A percentile compares a stretch with the other conserved stretches of the same genome.
Evolutionary conservation across 2,113 vertebrate genomes (phyloP).

Genomic region (Oreocharis arfaki): DNA sequence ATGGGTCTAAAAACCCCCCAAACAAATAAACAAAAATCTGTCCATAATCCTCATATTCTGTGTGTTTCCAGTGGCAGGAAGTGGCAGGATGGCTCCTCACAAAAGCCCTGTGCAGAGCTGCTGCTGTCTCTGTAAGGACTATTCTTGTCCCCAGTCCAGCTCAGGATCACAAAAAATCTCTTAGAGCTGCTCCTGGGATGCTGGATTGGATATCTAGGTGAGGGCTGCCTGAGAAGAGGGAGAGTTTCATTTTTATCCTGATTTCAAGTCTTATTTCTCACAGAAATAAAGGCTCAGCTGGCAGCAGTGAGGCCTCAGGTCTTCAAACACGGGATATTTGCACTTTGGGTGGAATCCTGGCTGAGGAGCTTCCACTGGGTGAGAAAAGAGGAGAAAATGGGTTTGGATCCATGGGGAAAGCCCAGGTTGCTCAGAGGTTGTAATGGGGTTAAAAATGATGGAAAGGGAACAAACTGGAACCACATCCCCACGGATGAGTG

Average conservation of each 20-base stretch:
- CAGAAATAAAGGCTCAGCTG: slow-evolving; percentile 33
- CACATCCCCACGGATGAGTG: neutral
- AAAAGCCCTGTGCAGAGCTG: slow-evolving; percentile 27
- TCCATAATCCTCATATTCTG: neutral
- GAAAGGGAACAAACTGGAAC: neutral
- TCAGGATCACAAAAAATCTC: slow-evolving; percentile 54
- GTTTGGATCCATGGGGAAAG: neutral
- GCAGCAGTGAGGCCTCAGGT: neutral
- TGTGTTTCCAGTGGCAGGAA: slow-evolving; percentile 38
- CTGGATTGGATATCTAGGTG: slow-evolving; percentile 50
- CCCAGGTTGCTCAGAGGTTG: neutral
- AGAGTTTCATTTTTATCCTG: slow-evolving; percentile 46
- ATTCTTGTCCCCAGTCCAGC: slow-evolving; percentile 58
- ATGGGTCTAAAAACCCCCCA: neutral
- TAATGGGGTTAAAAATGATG: neutral
- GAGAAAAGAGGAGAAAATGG: neutral
- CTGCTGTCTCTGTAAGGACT: slow-evolving; percentile 45
- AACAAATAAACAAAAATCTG: neutral
- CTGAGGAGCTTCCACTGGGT: neutral
- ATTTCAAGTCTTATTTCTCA: slow-evolving; percentile 42
- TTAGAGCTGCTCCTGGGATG: slow-evolving; percentile 43
- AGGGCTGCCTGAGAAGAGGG: slow-evolving; percentile 14
- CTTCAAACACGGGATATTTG: neutral
- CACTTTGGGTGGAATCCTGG: neutral
- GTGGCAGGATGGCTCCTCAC: slow-evolving; percentile 52